These are phyloP conservation scores for Trichogramma evanescens DNA, from an alignment of 2,888 invertebrate genomes.

Conservation along the genomic window DNA sequence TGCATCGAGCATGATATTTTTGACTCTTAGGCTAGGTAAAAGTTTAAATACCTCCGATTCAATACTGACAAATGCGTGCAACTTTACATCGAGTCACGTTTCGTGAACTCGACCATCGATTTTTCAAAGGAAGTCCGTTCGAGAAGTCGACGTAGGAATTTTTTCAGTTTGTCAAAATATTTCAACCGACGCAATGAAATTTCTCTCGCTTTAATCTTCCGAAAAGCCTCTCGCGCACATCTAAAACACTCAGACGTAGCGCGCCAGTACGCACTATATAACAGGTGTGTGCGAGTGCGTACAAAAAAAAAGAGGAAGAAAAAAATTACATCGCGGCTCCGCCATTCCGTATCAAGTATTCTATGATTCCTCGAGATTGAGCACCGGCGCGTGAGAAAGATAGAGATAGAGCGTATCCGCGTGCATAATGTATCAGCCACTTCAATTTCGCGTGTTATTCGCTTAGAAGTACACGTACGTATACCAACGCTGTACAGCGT, in stretches of 20 bases:
- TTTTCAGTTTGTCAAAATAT: too few relatives aligned
- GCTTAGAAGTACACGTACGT: neutral
- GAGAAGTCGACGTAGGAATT: too few relatives aligned
- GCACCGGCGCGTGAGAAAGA: neutral
- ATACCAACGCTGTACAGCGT: neutral
- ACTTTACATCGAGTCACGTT: too few relatives aligned
- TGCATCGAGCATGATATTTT: too few relatives aligned
- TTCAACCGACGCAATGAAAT: neutral
- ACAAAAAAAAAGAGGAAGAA: neutral
- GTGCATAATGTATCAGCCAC: constrained; percentile 16
- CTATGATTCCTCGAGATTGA: constrained; percentile 10
- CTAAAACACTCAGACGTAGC: neutral
- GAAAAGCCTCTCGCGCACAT: neutral
- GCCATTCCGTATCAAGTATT: neutral
- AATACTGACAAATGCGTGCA: too few relatives aligned
- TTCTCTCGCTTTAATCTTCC: constrained; percentile 4
- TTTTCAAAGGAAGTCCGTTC: too few relatives aligned
- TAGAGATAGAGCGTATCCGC: neutral
- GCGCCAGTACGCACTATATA: neutral
- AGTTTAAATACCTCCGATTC: too few relatives aligned
- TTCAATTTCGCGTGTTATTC: constrained; percentile 15
- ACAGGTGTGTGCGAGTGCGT: too few relatives aligned
- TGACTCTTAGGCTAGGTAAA: too few relatives aligned
- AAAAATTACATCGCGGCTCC: constrained; percentile 8
- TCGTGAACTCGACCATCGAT: too few relatives aligned